These are phyloP conservation scores for Myotis daubentonii DNA, from an alignment of 2,797 vertebrate species.

Conservation along the genomic window DNA sequence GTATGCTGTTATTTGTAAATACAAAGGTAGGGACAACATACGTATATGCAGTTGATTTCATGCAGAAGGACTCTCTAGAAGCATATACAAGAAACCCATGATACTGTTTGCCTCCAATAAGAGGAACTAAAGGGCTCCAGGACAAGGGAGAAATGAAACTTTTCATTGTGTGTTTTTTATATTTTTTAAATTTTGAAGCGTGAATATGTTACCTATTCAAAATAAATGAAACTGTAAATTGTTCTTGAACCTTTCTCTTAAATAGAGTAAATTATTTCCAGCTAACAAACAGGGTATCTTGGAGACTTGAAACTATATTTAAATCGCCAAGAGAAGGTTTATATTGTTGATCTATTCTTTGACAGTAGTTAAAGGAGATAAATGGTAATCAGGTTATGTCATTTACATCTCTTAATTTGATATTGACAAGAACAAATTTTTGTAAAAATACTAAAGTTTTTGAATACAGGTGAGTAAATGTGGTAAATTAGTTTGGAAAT, in stretches of 20 bases:
- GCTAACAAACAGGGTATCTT: conserved; percentile 11
- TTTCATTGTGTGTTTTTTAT: neutral
- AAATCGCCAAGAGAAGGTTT: conserved; percentile 42
- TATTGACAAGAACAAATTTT: neutral
- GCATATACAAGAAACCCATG: neutral
- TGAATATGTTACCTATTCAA: neutral
- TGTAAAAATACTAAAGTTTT: conserved; percentile 22
- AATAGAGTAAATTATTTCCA: conserved; percentile 28
- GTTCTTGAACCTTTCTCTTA: conserved; percentile 35
- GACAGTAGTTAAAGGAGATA: neutral
- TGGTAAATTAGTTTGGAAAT: conserved; percentile 13
- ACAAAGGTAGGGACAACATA: neutral
- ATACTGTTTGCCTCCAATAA: neutral
- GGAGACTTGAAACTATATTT: neutral
- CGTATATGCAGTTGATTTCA: neutral
- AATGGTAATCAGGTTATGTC: neutral
- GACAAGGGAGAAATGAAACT: neutral
- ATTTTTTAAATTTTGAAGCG: conserved; percentile 1
- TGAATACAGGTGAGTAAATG: neutral
- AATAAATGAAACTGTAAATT: neutral
- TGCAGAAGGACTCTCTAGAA: neutral
- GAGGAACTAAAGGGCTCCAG: neutral
- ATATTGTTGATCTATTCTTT: neutral
- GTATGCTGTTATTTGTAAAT: neutral
- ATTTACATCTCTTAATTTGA: conserved; percentile 25